Conservation (phyloP, 2,113 vertebrate genomes). For the Sebastes fasciatus region DNA sequence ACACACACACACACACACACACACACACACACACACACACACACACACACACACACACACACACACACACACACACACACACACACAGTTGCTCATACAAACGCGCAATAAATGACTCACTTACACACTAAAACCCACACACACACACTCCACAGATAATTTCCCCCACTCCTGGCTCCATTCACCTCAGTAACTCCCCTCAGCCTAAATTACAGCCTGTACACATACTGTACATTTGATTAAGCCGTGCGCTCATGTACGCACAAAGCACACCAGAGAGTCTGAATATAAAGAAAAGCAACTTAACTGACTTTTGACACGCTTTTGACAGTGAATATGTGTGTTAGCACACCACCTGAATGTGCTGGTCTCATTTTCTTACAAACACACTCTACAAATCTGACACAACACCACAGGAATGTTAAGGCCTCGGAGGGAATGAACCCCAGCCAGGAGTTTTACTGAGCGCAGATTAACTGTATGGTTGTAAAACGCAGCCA, state of each 20-base stretch:
- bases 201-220: neutral
- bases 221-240: conserved; percentile 6
- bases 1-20: neutral
- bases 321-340: neutral
- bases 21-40: neutral
- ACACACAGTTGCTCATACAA: conserved; percentile 12
- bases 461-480: conserved; percentile 62
- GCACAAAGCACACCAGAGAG: conserved; percentile 2
- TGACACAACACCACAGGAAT: conserved; percentile 51
- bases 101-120: conserved; percentile 32
- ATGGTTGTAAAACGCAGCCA: conserved; percentile 49
- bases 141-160: neutral
- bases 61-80: too few species aligned
- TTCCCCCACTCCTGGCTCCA: conserved; percentile 28
- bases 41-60: neutral
- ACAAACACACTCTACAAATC: neutral
- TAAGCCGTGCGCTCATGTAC: neutral
- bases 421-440: conserved; percentile 17
- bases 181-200: conserved; percentile 44
- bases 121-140: conserved; percentile 1
- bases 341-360: neutral
- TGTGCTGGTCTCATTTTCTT: neutral
- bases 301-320: conserved; percentile 3
- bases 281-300: neutral
- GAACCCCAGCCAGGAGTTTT: conserved; percentile 36